These are phyloP conservation scores for Muschampia plurimacula DNA, from an alignment of 2,888 invertebrate species.

Conservation along the genomic window DNA sequence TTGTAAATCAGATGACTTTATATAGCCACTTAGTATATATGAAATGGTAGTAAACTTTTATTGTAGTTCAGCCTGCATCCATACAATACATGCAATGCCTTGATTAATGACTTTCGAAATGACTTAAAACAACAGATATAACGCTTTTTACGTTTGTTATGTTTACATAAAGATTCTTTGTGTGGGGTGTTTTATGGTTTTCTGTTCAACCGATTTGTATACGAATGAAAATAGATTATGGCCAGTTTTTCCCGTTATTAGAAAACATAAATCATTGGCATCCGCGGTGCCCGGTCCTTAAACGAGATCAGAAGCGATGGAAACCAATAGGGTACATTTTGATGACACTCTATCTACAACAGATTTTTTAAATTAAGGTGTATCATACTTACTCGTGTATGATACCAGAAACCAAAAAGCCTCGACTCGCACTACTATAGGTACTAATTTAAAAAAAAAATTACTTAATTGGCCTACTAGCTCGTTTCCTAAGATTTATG, in stretches of 20 bases:
- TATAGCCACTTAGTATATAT: constrained; percentile 39
- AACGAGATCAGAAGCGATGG: constrained; percentile 73
- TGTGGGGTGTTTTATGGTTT: constrained; percentile 84
- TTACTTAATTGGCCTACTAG: too few relatives aligned
- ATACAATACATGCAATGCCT: constrained; percentile 65
- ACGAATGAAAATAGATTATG: constrained; percentile 85
- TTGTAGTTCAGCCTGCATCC: constrained; percentile 56
- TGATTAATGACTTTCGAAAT: constrained; percentile 81
- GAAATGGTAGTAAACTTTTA: constrained; percentile 59
- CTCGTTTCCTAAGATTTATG: too few relatives aligned
- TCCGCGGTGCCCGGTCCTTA: constrained; percentile 74
- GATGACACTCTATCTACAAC: neutral
- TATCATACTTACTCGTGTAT: too few relatives aligned
- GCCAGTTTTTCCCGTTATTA: constrained; percentile 85
- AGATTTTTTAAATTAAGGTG: neutral
- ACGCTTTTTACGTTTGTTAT: constrained; percentile 81
- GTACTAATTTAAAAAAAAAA: too few relatives aligned
- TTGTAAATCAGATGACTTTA: constrained; percentile 25
- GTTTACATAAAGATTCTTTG: constrained; percentile 85
- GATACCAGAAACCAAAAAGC: too few relatives aligned
- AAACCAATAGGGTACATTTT: constrained; percentile 50
- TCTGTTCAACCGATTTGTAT: constrained; percentile 85
- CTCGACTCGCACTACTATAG: too few relatives aligned
- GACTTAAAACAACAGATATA: constrained; percentile 84
- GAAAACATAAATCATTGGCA: constrained; percentile 82